Base-by-base conservation (phyloP, 2,797 vertebrate species). In the Anniella stebbinsi region DNA sequence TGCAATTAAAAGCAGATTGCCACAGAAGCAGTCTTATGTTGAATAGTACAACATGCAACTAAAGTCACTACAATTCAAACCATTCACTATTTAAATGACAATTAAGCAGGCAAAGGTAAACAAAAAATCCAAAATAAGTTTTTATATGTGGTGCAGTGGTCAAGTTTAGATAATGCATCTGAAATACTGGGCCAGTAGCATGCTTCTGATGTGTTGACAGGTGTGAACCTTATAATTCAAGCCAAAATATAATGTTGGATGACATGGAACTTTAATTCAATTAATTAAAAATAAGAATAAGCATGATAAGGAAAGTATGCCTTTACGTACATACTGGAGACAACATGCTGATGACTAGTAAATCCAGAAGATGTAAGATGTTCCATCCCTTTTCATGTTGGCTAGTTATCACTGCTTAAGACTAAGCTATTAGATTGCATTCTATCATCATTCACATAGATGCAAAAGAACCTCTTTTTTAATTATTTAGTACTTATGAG, bases 81-180 rank as follows among this genome's bases (percentile, higher is more conserved):
- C 36, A 87, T 90, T 51, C 57, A 66, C 28, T 78, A 69, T 80
- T 60, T 78, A 70, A 86, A 45, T 60, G 45, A 18, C 36, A 69
- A 45, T 66, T 13, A 70, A 33, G 45, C 57, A 87, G n/a, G 36
- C 54, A 76, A 63, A 77, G 13, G n/a, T 25, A 45, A 93, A 92
- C 88, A 85, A 86, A 86, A 93, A 76, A 89, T 17, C 87, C 45
- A 86, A 92, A 69, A 87, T 21, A 85, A 82, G 1, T 51, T 88
- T 94, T 3, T 23, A 73, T 72, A 77, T 72, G 80, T 57, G 92
- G 92, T 93, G 91, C 95, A 96, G 97, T 97, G 97, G 97, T 97
- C 97, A 97, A 97, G 97, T 97, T 96, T 95, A 93, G 95, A 94
- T 76, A 94, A 94, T 89, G 91, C 13, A 86, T 94, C 91, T 66